Base-by-base conservation (phyloP, 2,888 invertebrate species). In the Dendrolimus pini region DNA sequence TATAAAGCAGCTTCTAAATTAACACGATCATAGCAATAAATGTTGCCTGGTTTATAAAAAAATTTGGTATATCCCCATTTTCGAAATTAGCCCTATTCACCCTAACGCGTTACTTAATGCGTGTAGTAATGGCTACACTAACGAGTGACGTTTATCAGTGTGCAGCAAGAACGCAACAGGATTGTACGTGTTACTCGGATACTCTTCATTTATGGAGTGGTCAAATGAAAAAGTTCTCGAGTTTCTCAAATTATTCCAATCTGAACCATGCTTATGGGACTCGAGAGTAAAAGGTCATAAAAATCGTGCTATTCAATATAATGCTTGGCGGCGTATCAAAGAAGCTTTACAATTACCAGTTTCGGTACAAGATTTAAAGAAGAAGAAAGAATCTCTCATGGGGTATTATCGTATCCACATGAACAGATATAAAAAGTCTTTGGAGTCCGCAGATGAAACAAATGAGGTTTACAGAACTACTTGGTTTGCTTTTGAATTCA, bases 361-460 rank as follows among this genome's bases (percentile, higher is more conserved):
- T 12, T 18, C 30, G 0, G 9, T 54, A 8, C 18, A 54, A 54
- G 54, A 54, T n/a, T 30, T 54, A 12, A 54, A 54, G 12, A 57
- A 54, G 41, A 57, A 57, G 12, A 52, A 57, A 57, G 55, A 55
- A 14, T 55, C 55, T 9, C 42, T 55, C 7, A 55, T 85, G 83
- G 59, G 85, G 84, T 89, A 80, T 80, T 58, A 62, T 69, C 41
- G 55, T 54, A 30, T 53, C 42, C 54, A 52, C 42, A 13, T 55
- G 12, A 55, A 55, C 41, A 55, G 41, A 55, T 42, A 42, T 55
- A 55, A 55, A 13, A 55, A 58, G 13, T 54, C 52, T 53, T 9
- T 55, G 55, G 55, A 60, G 41, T 53, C 53, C 53, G 47, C 13
- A 9, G 55, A 53, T 41, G 56, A 41, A n/a, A 18, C 13, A 9